phyloP scores from a whole-genome alignment of 2,888 invertebrate species.

The Rhingia campestris region DNA sequence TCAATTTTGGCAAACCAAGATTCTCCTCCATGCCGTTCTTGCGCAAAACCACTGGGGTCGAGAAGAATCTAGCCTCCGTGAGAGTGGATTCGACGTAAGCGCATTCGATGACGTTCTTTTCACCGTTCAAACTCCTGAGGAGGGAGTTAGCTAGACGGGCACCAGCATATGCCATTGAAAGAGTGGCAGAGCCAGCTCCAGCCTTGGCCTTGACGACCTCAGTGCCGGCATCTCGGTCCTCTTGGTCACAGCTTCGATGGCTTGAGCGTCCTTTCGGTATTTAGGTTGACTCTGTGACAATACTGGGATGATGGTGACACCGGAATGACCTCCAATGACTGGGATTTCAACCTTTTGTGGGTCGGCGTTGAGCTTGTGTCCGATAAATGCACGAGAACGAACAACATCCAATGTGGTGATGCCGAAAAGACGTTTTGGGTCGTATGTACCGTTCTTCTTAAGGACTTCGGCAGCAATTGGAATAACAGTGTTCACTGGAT shows the following conservation, averaged over 20 bases:
- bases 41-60: conserved; percentile 94
- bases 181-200: conserved; percentile 98
- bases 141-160: conserved; percentile 94
- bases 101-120: conserved; percentile 94
- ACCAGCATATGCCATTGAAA: conserved; percentile 99
- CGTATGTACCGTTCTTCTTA: conserved; percentile 94
- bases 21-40: conserved; percentile 96
- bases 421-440: conserved; percentile 96
- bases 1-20: conserved; percentile 94
- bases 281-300: conserved; percentile 95
- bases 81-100: conserved; percentile 94
- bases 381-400: conserved; percentile 96
- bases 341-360: conserved; percentile 93
- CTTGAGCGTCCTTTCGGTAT: conserved; percentile 89
- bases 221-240: conserved; percentile 99
- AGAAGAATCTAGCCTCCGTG: conserved; percentile 96
- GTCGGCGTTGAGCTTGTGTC: conserved; percentile 94
- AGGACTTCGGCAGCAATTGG: conserved; percentile 98
- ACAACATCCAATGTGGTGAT: conserved; percentile 98
- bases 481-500: conserved; percentile 99
- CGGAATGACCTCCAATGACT: conserved; percentile 99
- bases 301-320: conserved; percentile 98
- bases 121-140: conserved; percentile 90
- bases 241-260: conserved; percentile 92
- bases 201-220: conserved; percentile 97